Base-by-base conservation (phyloP, 2,797 vertebrate genomes). In the Sternotherus odoratus region DNA sequence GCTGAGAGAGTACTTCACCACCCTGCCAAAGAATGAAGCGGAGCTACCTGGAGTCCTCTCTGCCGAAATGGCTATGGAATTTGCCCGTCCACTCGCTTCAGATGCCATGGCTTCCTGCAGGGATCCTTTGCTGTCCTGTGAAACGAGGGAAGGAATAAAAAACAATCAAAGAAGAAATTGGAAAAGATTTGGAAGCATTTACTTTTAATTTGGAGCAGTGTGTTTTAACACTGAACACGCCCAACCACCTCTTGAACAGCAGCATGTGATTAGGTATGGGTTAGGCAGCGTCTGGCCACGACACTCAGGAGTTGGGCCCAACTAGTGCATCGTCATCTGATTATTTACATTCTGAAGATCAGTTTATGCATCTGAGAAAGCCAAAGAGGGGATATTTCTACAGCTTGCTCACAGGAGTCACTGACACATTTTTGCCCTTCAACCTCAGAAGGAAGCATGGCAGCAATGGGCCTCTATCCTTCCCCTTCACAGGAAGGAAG, bases 1-100 rank as follows among this genome's bases (percentile, higher is more conserved):
- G 95, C 97, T 81, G 89, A 97, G 94, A 77, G 98, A 98, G 98
- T 97, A 98, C 94, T 96, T 98, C 95, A 92, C 95, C 98, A 97
- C 97, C 98, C 97, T 98, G 97, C 98, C 97, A 98, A 99, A 97
- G 98, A 98, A 99, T 98, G 98, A 99, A 98, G 99, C 97, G 79
- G 96, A 98, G 98, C 98, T 99, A 99, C 99, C 99, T 99, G 99
- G 98, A 88, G 98, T 98, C 95, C 98, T 98, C 97, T 99, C 99
- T 39, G 98, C 97, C 4, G 98, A 97, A 91, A 96, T 30, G 84
- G 98, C 86, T 30, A 96, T 94, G 26, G 97, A 80, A 86, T 75
- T 95, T 82, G 97, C 97, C 96, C 97, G 98, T 93, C 98, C 98
- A 0, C 93, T 97, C 79, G 98, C 95, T 13, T 99, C 99, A 6